A percentile compares a stretch with the other conserved stretches of the same genome.
Conservation (phyloP, 2,113 vertebrate genomes). For the Condylura cristata region DNA sequence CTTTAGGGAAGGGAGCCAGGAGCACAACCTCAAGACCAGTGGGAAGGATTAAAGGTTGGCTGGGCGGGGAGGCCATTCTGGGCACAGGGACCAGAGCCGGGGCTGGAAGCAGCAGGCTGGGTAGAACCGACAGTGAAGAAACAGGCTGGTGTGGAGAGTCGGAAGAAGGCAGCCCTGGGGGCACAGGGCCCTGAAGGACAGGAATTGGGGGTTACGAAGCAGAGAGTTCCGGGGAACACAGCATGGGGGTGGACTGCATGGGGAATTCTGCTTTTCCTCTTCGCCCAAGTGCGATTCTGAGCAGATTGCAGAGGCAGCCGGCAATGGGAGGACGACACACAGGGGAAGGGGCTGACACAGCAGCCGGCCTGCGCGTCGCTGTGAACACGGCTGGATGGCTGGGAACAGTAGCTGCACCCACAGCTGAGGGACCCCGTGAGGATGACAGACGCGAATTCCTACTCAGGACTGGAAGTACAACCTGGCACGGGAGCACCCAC, state of each 20-base stretch:
- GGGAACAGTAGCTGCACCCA: too few relatives aligned
- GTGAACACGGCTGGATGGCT: not conserved
- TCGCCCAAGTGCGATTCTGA: not conserved
- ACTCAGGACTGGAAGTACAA: not conserved
- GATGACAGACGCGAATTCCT: not conserved
- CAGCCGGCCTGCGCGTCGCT: not conserved
- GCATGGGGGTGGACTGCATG: rapidly evolving
- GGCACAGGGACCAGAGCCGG: not conserved
- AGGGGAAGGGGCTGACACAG: not conserved
- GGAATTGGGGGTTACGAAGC: not conserved
- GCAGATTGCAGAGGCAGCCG: not conserved
- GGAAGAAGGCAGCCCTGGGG: not conserved
- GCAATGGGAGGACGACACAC: not conserved
- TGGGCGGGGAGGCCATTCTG: not conserved
- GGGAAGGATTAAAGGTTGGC: slow-evolving; percentile 39
- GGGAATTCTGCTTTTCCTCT: not conserved
- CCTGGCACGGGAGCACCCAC: not conserved
- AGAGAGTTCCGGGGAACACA: not conserved
- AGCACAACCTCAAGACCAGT: not conserved
- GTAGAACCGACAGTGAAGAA: not conserved
- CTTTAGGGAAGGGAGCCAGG: not conserved
- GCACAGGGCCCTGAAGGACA: not conserved
- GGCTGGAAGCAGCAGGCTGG: not conserved
- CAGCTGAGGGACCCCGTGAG: not conserved
- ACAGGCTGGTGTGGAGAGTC: not conserved